These are phyloP conservation scores for Amblyraja radiata DNA, from an alignment of 2,797 vertebrate species.

Conservation along the genomic window DNA sequence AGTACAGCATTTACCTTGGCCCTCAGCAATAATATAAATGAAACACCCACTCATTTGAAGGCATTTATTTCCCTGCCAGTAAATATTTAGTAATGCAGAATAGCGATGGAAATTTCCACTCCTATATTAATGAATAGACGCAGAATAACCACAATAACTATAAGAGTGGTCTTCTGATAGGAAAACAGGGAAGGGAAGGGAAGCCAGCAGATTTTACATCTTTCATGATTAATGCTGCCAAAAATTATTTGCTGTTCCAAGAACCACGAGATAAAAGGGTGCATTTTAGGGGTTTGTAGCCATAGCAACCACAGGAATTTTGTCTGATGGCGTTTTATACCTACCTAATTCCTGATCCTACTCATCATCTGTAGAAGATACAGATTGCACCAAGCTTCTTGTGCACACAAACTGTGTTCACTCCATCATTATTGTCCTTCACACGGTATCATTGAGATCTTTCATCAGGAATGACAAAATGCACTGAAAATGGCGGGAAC, in stretches of 20 bases:
- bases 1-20: neutral
- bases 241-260: neutral
- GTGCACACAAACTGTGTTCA: neutral
- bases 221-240: neutral
- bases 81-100: neutral
- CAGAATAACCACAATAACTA: neutral
- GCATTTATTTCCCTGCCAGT: neutral
- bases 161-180: neutral
- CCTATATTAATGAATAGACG: neutral
- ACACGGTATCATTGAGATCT: neutral
- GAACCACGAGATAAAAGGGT: neutral
- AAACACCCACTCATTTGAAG: neutral
- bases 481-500: neutral
- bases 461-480: neutral
- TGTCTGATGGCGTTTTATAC: neutral
- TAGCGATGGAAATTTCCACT: neutral
- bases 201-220: neutral
- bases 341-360: neutral
- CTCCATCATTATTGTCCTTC: neutral
- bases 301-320: neutral
- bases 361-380: neutral
- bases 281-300: neutral
- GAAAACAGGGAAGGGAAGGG: neutral
- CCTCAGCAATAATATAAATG: constrained; percentile 10
- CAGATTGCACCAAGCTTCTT: neutral